A percentile compares a stretch with the other conserved stretches of the same genome.
phyloP scores from a whole-genome alignment of 2,797 vertebrate genomes.

The Sylvia borin region DNA sequence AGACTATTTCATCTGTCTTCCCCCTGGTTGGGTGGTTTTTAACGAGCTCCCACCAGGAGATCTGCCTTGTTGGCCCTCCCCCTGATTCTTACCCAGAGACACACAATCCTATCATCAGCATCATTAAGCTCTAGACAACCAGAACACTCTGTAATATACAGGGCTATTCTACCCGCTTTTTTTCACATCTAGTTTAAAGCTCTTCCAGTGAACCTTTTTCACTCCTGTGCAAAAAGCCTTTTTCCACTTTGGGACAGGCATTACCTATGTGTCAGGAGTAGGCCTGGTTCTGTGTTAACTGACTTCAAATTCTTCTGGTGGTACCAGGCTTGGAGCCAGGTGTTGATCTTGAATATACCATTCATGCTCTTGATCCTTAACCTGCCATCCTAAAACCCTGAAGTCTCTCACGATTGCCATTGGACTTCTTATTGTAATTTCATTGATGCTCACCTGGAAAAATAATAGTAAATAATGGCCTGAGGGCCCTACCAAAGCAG shows the following conservation, averaged over 20 bases:
- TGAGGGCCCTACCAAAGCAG: too few species aligned
- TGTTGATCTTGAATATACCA: not conserved
- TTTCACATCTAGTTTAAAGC: not conserved
- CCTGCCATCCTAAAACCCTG: not conserved
- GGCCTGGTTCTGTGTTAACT: too few species aligned
- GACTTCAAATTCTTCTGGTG: too few species aligned
- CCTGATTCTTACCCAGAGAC: too few species aligned
- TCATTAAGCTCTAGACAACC: not conserved
- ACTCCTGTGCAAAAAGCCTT: not conserved
- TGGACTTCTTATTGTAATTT: not conserved
- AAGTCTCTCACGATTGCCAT: not conserved
- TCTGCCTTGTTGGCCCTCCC: not conserved
- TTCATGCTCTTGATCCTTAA: fast-evolving
- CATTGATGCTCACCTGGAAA: not conserved
- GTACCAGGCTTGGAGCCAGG: too few species aligned
- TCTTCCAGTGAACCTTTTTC: not conserved
- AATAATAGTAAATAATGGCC: not conserved
- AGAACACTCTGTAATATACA: not conserved
- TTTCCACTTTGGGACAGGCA: not conserved
- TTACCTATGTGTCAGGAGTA: not conserved
- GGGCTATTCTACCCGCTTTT: not conserved
- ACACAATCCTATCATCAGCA: not conserved
- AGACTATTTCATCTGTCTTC: not conserved
- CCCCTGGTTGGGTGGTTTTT: not conserved
- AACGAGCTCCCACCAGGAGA: not conserved